Conservation (phyloP, 2,888 invertebrate species). For the Amitus sp. region DNA sequence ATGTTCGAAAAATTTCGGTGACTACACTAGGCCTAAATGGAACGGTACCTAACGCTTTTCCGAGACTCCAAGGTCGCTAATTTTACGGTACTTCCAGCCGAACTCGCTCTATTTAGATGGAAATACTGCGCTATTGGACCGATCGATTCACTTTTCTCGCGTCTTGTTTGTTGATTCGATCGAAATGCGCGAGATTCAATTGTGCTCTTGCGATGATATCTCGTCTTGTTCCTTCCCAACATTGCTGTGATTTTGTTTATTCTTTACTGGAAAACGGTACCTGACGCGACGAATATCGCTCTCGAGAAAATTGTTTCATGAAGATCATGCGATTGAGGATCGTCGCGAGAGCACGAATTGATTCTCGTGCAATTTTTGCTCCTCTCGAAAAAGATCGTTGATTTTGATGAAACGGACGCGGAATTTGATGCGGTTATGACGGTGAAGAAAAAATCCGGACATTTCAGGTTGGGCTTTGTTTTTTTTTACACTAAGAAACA, state of each 20-base stretch:
- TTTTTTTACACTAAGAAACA: too few relatives aligned
- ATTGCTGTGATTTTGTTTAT: not conserved
- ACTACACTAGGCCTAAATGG: slow-evolving; percentile 13
- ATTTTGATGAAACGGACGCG: slow-evolving; percentile 17
- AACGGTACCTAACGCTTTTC: not conserved
- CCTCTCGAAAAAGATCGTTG: slow-evolving; percentile 16
- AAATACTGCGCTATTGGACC: too few relatives aligned
- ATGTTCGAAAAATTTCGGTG: slow-evolving; percentile 31
- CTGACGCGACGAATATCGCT: not conserved
- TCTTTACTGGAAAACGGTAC: not conserved
- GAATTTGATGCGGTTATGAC: slow-evolving; percentile 11
- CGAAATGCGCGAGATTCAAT: too few relatives aligned
- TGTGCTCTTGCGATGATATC: not conserved
- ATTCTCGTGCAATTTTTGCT: too few relatives aligned
- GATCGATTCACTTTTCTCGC: too few relatives aligned
- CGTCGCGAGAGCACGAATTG: not conserved
- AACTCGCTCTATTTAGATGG: slow-evolving; percentile 28
- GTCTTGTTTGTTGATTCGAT: too few relatives aligned
- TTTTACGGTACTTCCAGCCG: slow-evolving; percentile 19
- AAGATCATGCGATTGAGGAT: not conserved
- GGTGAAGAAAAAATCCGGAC: too few relatives aligned
- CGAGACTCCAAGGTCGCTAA: not conserved
- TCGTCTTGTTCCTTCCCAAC: not conserved
- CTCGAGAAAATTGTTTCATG: not conserved
- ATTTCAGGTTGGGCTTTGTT: too few relatives aligned